phyloP scores from a whole-genome alignment of 2,113 vertebrate species.

The Ginglymostoma cirratum region DNA sequence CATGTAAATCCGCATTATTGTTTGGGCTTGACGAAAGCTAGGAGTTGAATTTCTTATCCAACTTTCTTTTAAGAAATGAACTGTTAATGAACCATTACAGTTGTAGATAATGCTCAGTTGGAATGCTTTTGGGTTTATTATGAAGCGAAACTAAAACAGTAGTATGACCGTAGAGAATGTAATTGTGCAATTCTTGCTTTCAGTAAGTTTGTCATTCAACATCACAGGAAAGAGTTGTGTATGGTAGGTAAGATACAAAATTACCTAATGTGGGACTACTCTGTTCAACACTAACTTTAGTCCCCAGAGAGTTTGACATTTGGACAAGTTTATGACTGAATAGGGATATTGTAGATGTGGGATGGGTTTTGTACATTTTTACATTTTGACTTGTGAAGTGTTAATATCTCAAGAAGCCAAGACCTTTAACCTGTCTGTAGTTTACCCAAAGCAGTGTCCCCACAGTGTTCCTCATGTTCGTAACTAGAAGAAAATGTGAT shows the following conservation, averaged over 20 bases:
- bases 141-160: neutral
- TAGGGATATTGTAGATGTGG: neutral
- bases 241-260: neutral
- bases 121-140: neutral
- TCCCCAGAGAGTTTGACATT: neutral
- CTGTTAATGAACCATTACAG: neutral
- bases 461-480: neutral
- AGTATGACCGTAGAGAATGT: neutral
- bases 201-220: neutral
- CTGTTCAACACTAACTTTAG: neutral
- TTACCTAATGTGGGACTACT: neutral
- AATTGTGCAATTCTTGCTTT: neutral
- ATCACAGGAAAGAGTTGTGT: neutral
- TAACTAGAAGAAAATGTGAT: neutral
- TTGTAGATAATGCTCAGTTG: neutral
- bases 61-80: no score
- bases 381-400: neutral
- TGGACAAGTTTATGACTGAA: no score
- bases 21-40: neutral
- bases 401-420: neutral
- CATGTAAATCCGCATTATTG: neutral
- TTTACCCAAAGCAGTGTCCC: neutral
- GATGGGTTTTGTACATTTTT: neutral
- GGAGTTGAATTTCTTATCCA: neutral
- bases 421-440: neutral